Evolutionary conservation across 2,888 invertebrate species (phyloP), one percentile per base, ranked within the genome.

Genomic region (Parapristionchus giblindavisi): DNA sequence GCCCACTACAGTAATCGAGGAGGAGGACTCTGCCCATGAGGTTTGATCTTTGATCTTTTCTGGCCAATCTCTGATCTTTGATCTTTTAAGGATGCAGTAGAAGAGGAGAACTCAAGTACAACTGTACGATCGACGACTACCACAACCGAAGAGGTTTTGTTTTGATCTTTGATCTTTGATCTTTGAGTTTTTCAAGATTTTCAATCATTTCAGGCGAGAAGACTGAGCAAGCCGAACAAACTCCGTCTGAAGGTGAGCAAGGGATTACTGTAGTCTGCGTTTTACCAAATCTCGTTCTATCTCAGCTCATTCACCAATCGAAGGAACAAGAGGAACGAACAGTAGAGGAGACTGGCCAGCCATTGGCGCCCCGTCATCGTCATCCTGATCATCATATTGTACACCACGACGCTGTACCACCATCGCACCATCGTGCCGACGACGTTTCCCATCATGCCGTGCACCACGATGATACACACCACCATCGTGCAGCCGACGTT

Each of bases 211-310:
- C 43, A 14, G 29, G 43, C 43, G 24, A 40, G 27, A 43, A 40
- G 43, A 43, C 63, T 43, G 43, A 43, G 3, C 43, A 65, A 65
- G 63, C 27, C 63, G 29, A 65, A 40, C 63, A 65, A 43, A 29
- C 43, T 65, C 43, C 63, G 63, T 36, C 29, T 65, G 36, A 65
- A 65, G 63, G 63, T 61, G 34, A 43, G 43, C 40, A 40, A 40
- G 36, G 61, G 38, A 27, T 63, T 14, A 29, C 43, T 65, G 43
- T 21, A 21, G 6, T 8, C 27, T 43, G 63, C 43, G 63, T 43
- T 43, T 6, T 29, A 6, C 27, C 63, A 8, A 29, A 65, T 65
- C 43, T 29, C 27, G 24, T 43, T 43, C 3, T 65, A 40, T 65
- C 43, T 2, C 63, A 65, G 63, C 34, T 29, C 36, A 40, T 65